Conservation (phyloP, 2,797 vertebrate species). For the Phalanger gymnotis region DNA sequence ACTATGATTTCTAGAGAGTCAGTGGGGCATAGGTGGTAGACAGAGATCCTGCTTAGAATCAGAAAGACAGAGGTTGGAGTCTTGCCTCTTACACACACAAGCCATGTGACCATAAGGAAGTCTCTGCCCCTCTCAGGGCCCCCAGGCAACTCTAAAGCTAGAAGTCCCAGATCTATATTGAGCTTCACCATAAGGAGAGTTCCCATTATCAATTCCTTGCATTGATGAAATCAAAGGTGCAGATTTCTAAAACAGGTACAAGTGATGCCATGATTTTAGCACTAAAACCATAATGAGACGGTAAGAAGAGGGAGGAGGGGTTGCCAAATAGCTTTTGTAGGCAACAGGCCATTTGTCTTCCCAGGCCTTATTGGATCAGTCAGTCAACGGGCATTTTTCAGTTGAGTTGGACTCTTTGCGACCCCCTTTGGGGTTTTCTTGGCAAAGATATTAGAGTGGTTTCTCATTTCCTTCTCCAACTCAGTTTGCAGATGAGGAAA, state of each 20-base stretch:
- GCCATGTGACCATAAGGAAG: background rate
- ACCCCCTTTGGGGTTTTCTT: background rate
- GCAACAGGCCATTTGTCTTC: conserved; percentile 31
- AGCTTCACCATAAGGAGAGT: background rate
- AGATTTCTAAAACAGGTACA: background rate
- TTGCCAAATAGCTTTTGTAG: conserved; percentile 34
- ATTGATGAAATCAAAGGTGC: background rate
- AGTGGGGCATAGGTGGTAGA: background rate
- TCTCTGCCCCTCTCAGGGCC: background rate
- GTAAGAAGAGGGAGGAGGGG: background rate
- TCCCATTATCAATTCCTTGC: background rate
- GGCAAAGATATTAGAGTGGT: background rate
- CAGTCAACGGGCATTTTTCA: background rate
- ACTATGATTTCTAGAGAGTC: background rate
- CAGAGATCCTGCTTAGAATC: background rate
- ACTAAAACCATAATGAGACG: conserved; percentile 15
- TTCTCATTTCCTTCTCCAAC: background rate
- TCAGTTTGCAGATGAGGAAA: background rate
- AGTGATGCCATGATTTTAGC: conserved; percentile 9
- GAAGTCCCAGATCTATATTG: background rate
- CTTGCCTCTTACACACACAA: background rate
- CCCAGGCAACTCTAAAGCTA: background rate
- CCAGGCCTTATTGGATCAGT: conserved; percentile 6
- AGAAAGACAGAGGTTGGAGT: background rate
- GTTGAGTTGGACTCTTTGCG: no score